phyloP scores from a whole-genome alignment of 1,140 invertebrate species.

The Drosophila parvula region DNA sequence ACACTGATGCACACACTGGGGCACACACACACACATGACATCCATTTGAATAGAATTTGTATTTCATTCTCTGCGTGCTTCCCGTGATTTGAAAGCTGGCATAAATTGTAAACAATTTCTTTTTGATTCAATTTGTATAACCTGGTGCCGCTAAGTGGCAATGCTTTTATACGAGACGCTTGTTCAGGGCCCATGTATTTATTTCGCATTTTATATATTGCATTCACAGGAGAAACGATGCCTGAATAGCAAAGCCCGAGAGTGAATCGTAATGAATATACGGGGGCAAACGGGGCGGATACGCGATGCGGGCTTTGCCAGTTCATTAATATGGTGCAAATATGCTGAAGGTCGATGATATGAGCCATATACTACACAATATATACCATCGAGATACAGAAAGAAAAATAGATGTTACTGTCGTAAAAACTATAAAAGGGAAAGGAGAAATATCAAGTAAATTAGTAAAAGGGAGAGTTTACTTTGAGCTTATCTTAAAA shows the following conservation, averaged over 20 bases:
- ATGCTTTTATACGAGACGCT: conserved; percentile 8
- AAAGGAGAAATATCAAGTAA: not conserved
- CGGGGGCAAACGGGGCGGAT: conserved; percentile 28
- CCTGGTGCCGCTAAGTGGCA: conserved; percentile 48
- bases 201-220: conserved; percentile 25
- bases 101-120: conserved; percentile 74
- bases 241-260: conserved; percentile 69
- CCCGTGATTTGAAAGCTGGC: conserved; percentile 48
- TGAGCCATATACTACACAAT: conserved; percentile 1
- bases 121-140: conserved; percentile 54
- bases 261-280: conserved; percentile 73
- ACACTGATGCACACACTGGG: conserved; percentile 1
- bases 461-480: not conserved
- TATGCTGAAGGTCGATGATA: conserved; percentile 48
- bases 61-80: conserved; percentile 49
- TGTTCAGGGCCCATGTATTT: conserved; percentile 16
- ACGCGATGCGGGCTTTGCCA: conserved; percentile 40
- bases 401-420: not conserved
- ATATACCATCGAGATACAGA: not conserved
- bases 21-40: conserved; percentile 9
- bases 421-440: not conserved
- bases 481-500: too few relatives aligned
- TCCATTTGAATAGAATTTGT: conserved; percentile 48
- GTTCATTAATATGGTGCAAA: conserved; percentile 56
- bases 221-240: conserved; percentile 36